Base-by-base conservation (phyloP, 2,797 vertebrate species). In the Chelon auratus region DNA sequence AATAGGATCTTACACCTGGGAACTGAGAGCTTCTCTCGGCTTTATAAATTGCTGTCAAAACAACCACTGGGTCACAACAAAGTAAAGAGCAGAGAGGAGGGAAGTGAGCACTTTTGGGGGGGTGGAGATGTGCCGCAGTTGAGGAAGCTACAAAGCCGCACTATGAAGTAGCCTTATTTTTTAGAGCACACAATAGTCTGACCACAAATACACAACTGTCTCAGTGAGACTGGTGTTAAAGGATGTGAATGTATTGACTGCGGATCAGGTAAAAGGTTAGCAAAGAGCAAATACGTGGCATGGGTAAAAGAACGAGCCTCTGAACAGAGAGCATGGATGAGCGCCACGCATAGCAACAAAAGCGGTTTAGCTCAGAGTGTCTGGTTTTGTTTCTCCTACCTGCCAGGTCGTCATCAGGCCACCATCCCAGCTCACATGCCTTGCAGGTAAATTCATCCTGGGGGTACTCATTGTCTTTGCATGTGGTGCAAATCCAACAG, bases 401-500 rank as follows among this genome's bases (percentile, higher is more conserved):
- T 95, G 94, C 95, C 60, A 99, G 94, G 3, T 96, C 94, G 10
- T 94, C 78, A 20, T 96, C 96, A 0, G 98, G 98, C 98, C 98
- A 99, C 97, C 97, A 99, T 61, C 98, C 98, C 71, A 99, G 91
- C 39, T 98, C 97, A 78, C 98, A 99, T 0, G 98, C 97, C 90
- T 97, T 98, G 89, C 98, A 99, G 4, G 98, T 99, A 87, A 99
- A 99, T 89, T 99, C 98, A 48, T 99, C 98, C 91, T 97, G 97
- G 81, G 98, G 97, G 4, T 90, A 95, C 62, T 99, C 98, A 1
- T 99, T 99, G 88, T 99, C 98, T 73, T 99, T 99, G 84, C 98
- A 99, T n/a, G 96, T 96, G 2, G 98, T 99, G 82, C 98, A 99
- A 89, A 99, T 99, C 98, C 98, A 99, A 67, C 98, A 99, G 93